Base-by-base conservation (phyloP, 2,797 vertebrate genomes). In the Eulemur rubriventer region DNA sequence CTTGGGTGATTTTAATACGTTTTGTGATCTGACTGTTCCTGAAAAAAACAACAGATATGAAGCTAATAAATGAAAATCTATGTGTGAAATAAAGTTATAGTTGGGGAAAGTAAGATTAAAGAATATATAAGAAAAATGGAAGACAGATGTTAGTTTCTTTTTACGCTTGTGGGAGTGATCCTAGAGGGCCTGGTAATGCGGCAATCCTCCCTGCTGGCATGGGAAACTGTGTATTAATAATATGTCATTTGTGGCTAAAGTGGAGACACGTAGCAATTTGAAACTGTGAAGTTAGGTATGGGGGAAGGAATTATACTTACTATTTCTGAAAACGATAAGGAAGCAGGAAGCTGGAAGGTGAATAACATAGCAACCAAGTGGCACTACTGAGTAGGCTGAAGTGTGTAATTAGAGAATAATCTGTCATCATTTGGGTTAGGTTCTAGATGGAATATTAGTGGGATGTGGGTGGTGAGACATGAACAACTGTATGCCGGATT, bases 161-260 rank as follows among this genome's bases (percentile, higher is more conserved):
- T 41, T 55, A 41, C 8, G 59, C 35, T 79, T 95, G 28, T 73
- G 14, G 7, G 7, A 20, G 3, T 70, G 22, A 79, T 35, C 1
- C 18, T 2, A 67, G 22, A 46, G 17, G 24, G 10, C 4, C 38
- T 38, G 7, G 0, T 26, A 26, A 67, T 75, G 24, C 48, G 22
- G 7, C 14, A 61, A 4, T 48, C 1, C 3, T 65, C 59, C 6
- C 2, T 24, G 13, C 1, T 61, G 24, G 16, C 6, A 46, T 11
- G 7, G 6, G 13, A 88, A 61, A 43, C 24, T 28, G 2, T 67
- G 18, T 1, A 9, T 24, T 57, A 24, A 57, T 57, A 35, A 8
- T 63, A 55, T 52, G 9, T 52, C 20, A 41, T 79, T 84, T 33
- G 33, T 28, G 8, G 1, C n/a, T 13, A 38, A 22, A 61, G 7